Evolutionary conservation across 2,797 vertebrate genomes (phyloP).

Genomic region (Tiaroga cobitis): DNA sequence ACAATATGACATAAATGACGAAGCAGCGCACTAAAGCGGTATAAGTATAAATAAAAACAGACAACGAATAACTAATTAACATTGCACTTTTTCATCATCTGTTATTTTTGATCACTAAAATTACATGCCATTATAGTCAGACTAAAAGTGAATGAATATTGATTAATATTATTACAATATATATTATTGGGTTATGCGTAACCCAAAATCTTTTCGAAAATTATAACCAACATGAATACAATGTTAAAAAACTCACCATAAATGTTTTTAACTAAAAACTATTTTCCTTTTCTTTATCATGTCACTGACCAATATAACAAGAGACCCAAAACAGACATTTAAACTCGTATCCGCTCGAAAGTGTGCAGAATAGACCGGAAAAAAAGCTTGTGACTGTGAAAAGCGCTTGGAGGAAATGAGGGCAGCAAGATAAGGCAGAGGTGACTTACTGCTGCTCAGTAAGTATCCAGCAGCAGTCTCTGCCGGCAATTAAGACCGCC

Average conservation of each 20-base stretch:
- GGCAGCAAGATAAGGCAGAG: conserved; percentile 56
- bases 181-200: background rate
- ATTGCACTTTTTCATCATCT: background rate
- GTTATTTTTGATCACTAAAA: background rate
- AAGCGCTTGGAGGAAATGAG: conserved; percentile 57
- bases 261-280: background rate
- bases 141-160: background rate
- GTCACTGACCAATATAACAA: conserved; percentile 15
- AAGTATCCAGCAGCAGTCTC: conserved; percentile 65
- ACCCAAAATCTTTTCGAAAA: background rate
- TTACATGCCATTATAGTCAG: too few relatives aligned
- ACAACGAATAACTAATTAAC: background rate
- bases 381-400: conserved; percentile 53
- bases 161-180: background rate
- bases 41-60: background rate
- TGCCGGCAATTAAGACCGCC: conserved; percentile 66
- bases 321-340: conserved; percentile 50
- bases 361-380: conserved; percentile 66
- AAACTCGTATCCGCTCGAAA: conserved; percentile 64
- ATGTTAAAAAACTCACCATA: background rate
- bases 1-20: background rate
- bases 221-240: background rate
- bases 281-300: conserved; percentile 8
- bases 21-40: background rate
- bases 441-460: conserved; percentile 64